Conservation (phyloP, 2,888 invertebrate species). For the Cordylochernes scorpioides region DNA sequence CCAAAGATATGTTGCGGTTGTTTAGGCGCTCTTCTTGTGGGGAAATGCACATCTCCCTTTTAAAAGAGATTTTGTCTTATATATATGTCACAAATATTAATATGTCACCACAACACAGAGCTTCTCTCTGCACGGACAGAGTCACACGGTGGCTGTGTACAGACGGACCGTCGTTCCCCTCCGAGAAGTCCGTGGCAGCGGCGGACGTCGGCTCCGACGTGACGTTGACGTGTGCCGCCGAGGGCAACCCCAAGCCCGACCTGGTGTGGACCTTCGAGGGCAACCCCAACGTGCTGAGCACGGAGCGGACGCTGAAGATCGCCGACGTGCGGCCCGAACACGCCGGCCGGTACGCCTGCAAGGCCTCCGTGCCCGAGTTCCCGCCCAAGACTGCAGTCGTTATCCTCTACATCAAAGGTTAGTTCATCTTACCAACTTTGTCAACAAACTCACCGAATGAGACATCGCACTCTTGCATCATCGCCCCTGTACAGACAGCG, state of each 20-base stretch:
- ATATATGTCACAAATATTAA: too few species aligned
- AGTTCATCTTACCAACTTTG: too few species aligned
- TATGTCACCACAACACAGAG: too few species aligned
- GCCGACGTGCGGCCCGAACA: slow-evolving; percentile 41
- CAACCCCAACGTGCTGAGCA: slow-evolving; percentile 40
- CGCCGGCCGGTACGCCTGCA: slow-evolving; percentile 63
- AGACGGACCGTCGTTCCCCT: slow-evolving; percentile 10
- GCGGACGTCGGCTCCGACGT: slow-evolving; percentile 55
- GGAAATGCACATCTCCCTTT: too few species aligned
- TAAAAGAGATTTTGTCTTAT: too few species aligned
- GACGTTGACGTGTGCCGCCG: slow-evolving; percentile 56
- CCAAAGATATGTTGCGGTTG: too few species aligned
- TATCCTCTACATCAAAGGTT: slow-evolving; percentile 43
- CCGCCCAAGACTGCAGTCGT: slow-evolving; percentile 56
- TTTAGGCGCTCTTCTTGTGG: too few species aligned
- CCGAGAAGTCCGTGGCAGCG: slow-evolving; percentile 14
- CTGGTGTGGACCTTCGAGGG: slow-evolving; percentile 67
- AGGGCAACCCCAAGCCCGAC: slow-evolving; percentile 64
- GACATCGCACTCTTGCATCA: too few species aligned
- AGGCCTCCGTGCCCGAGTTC: slow-evolving; percentile 61
- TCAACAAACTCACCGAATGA: too few species aligned
- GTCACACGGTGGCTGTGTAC: too few species aligned
- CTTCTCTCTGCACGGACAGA: too few species aligned
- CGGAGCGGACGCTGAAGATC: slow-evolving; percentile 45
- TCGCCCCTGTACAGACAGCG: too few species aligned